Conservation (phyloP, 2,797 vertebrate species). For the Phylloscopus collybita region DNA sequence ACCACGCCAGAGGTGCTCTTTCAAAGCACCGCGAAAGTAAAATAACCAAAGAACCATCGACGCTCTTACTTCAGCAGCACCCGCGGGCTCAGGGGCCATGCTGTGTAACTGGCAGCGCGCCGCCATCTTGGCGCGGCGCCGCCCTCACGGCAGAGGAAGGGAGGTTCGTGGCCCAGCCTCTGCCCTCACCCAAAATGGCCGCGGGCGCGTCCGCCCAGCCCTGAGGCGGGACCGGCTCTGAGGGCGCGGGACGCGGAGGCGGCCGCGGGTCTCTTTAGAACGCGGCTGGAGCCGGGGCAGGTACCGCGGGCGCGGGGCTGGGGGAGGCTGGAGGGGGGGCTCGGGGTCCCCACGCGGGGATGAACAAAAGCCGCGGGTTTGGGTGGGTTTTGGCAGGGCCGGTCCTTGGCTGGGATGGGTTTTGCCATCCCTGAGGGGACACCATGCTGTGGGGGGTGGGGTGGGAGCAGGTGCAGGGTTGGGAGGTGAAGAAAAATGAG, state of each 20-base stretch:
- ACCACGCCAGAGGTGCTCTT: background rate
- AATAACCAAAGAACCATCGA: background rate
- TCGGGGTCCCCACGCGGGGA: fast-evolving
- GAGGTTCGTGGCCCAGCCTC: fast-evolving
- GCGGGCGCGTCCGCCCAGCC: background rate
- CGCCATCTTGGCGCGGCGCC: background rate
- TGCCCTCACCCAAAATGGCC: conserved; percentile 12
- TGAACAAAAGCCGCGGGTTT: fast-evolving
- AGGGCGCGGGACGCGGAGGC: background rate
- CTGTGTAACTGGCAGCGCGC: fast-evolving
- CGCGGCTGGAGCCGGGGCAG: background rate
- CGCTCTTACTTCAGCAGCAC: fast-evolving
- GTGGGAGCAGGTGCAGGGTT: background rate
- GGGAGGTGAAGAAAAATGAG: background rate
- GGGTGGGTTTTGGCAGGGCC: fast-evolving
- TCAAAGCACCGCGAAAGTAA: background rate
- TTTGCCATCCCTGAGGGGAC: background rate
- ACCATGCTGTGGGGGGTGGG: fast-evolving
- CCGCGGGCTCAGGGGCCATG: background rate
- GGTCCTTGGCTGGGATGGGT: fast-evolving
- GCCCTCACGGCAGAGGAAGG: background rate
- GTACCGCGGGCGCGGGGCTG: background rate
- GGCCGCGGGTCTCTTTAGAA: background rate
- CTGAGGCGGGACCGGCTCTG: background rate
- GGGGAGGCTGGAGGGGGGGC: too few species aligned